Evolutionary conservation across 2,797 vertebrate genomes (phyloP), one percentile per base, ranked within the genome.

Genomic region (Ptychobarbus kaznakovi): DNA sequence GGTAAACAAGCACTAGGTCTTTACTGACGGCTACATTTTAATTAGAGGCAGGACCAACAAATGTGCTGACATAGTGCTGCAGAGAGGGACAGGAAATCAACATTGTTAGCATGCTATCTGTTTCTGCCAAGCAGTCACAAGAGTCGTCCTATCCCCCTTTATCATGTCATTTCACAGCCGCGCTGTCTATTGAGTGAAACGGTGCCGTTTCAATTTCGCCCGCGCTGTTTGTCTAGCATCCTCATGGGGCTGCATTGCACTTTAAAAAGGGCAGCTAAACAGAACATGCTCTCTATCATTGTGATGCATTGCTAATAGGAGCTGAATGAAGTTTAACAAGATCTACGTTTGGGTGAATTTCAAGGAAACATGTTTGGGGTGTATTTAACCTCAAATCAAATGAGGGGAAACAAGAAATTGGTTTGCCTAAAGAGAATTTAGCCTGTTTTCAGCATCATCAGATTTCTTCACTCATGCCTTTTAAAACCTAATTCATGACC

Each of bases 1-100:
- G 90, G 94, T 95, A 94, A 95, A 95, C 94, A 94, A 94, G 94
- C 92, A 92, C 92, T 92, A 83, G 68, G 75, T 86, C 92, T 92
- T 92, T 84, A 86, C 90, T 92, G 92, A 93, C 82, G 89, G 89
- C 88, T 69, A 86, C 40, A 87, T 92, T 93, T 94, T 95, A 94
- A 94, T 95, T 95, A 93, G 92, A 92, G 92, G 90, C 88, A 86
- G 81, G 49, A 58, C 91, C 88, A 13, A 63, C 28, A 82, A 88
- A 84, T 80, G 85, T 82, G 88, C 73, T 72, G 74, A 85, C 73
- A 83, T 82, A 87, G 80, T 78, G 58, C 42, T 85, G 65, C 42
- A 46, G 66, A 75, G 70, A 68, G 73, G 85, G 51, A 70, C 69
- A 77, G 82, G 79, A 89, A 88, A 81, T 87, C 84, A 86, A 86